phyloP scores from a whole-genome alignment of 2,888 invertebrate genomes.

The Epicampocera succincta region DNA sequence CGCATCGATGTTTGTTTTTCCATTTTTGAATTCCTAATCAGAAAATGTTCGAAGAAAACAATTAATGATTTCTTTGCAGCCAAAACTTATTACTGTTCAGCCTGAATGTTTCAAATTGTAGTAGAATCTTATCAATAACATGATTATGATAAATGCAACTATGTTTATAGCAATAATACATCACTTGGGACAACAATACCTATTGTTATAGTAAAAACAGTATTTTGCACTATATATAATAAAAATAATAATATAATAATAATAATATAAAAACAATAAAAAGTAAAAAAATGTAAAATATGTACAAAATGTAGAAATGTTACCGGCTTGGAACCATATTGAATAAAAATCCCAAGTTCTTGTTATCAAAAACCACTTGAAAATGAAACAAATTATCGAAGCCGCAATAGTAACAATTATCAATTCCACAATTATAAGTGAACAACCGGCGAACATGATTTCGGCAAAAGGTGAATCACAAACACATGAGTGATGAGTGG shows the following conservation, averaged over 20 bases:
- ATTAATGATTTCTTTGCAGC: constrained; percentile 22
- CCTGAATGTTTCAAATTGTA: too few relatives aligned
- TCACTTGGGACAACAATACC: too few relatives aligned
- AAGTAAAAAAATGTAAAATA: too few relatives aligned
- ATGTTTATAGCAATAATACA: too few relatives aligned
- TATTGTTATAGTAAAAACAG: too few relatives aligned
- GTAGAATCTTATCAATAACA: too few relatives aligned
- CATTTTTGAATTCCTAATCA: not conserved
- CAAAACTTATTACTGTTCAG: too few relatives aligned
- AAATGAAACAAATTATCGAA: constrained; percentile 41
- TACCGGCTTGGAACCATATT: not conserved
- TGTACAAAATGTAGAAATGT: not conserved
- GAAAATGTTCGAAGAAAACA: constrained; percentile 39
- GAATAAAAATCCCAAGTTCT: not conserved
- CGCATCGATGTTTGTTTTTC: constrained; percentile 5
- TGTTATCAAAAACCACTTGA: constrained; percentile 62
- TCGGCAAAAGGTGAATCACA: constrained; percentile 42
- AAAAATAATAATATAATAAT: too few relatives aligned
- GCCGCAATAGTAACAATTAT: constrained; percentile 45
- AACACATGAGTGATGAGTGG: constrained; percentile 44
- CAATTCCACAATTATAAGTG: constrained; percentile 43
- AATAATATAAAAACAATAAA: too few relatives aligned
- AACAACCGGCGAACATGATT: constrained; percentile 48
- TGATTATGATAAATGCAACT: too few relatives aligned
- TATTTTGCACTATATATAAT: too few relatives aligned